Conservation (phyloP, 2,888 invertebrate genomes). For the Volucella zonaria region DNA sequence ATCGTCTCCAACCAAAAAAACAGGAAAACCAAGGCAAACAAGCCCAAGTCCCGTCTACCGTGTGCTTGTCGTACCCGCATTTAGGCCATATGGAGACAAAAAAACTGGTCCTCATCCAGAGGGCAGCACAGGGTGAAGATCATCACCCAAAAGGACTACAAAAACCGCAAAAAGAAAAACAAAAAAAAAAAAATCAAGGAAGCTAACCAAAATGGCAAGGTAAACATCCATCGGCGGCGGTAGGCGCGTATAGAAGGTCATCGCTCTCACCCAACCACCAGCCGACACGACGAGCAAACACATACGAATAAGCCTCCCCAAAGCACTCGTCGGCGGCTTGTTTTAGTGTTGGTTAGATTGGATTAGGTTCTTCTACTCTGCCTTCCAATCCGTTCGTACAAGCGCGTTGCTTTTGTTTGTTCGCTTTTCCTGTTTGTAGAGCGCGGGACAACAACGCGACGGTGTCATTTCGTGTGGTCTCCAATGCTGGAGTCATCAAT, state of each 20-base stretch:
- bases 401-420: slow-evolving; percentile 51
- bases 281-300: slow-evolving; percentile 9
- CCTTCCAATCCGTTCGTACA: background rate
- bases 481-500: slow-evolving; percentile 3
- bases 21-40: slow-evolving; percentile 72
- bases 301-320: background rate
- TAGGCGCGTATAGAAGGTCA: slow-evolving; percentile 70
- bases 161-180: slow-evolving; percentile 39
- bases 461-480: slow-evolving; percentile 67
- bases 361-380: slow-evolving; percentile 23
- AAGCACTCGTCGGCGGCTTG: slow-evolving; percentile 21
- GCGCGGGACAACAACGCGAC: slow-evolving; percentile 53
- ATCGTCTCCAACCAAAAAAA: slow-evolving; percentile 31
- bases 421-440: slow-evolving; percentile 57
- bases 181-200: slow-evolving; percentile 57
- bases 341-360: slow-evolving; percentile 21
- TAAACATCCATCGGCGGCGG: slow-evolving; percentile 67
- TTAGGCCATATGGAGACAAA: slow-evolving; percentile 48
- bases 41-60: slow-evolving; percentile 43
- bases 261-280: slow-evolving; percentile 57
- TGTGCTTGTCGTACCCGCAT: slow-evolving; percentile 30
- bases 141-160: slow-evolving; percentile 54
- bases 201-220: slow-evolving; percentile 70
- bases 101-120: slow-evolving; percentile 52
- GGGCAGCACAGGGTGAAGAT: slow-evolving; percentile 42